Conservation (phyloP, 1,140 invertebrate species). For the Gryllus bimaculatus region DNA sequence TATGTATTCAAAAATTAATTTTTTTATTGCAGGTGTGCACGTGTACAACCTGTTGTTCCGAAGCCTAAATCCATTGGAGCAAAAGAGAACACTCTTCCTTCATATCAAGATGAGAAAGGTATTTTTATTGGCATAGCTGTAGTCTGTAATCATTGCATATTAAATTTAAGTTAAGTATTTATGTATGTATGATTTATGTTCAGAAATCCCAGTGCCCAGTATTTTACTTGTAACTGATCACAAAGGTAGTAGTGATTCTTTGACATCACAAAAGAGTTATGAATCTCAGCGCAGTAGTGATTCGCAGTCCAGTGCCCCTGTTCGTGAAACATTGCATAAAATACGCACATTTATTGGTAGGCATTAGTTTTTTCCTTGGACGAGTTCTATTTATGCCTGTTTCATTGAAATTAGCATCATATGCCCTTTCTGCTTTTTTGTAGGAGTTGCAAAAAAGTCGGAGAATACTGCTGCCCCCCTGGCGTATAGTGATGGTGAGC, state of each 20-base stretch:
- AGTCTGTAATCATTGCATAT: too few relatives aligned
- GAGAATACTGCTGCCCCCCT: conserved; percentile 16
- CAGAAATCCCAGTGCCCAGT: neutral
- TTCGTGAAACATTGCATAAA: conserved; percentile 31
- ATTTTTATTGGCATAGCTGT: too few relatives aligned
- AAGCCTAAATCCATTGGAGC: too few relatives aligned
- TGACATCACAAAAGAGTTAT: conserved; percentile 40
- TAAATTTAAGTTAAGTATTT: too few relatives aligned
- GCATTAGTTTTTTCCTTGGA: conserved; percentile 10
- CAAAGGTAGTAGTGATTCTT: conserved; percentile 45
- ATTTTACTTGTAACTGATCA: conserved; percentile 29
- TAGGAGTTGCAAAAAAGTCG: conserved; percentile 27
- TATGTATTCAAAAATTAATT: too few relatives aligned
- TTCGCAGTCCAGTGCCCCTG: conserved; percentile 24
- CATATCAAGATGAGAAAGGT: too few relatives aligned
- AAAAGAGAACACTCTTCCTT: too few relatives aligned
- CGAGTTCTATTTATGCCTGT: neutral
- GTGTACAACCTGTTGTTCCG: too few relatives aligned
- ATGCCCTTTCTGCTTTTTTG: conserved; percentile 12
- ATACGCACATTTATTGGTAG: conserved; percentile 34
- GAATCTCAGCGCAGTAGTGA: conserved; percentile 35
- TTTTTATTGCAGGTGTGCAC: too few relatives aligned
- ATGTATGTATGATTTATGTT: too few relatives aligned
- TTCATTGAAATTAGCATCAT: neutral
- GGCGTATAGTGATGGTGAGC: conserved; percentile 40